phyloP scores from a whole-genome alignment of 2,888 invertebrate species.

The Agonopterix arenella region DNA sequence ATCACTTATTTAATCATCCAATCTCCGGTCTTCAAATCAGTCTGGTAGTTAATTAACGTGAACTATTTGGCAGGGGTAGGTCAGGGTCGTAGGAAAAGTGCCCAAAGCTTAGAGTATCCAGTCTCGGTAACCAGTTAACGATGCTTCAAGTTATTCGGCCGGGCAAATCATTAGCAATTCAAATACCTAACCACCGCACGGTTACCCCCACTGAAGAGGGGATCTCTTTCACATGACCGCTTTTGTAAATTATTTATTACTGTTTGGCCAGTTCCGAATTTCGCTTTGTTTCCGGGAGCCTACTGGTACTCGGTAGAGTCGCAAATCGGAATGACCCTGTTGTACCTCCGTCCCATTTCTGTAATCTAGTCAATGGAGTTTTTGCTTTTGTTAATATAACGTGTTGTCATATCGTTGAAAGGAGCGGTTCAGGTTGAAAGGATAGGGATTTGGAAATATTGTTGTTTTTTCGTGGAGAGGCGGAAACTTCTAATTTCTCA shows the following conservation, averaged over 20 bases:
- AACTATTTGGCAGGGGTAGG: too few species aligned
- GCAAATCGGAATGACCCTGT: constrained; percentile 40
- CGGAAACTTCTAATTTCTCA: too few species aligned
- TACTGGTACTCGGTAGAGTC: constrained; percentile 21
- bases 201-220: constrained; percentile 44
- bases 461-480: too few species aligned
- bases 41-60: too few species aligned
- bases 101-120: constrained; percentile 12
- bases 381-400: not conserved
- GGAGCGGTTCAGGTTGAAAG: not conserved
- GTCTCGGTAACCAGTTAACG: constrained; percentile 48
- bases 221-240: constrained; percentile 65
- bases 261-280: constrained; percentile 58
- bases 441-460: not conserved
- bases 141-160: constrained; percentile 53
- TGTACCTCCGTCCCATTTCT: constrained; percentile 23
- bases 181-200: constrained; percentile 63
- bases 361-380: constrained; percentile 1
- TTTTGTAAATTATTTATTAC: constrained; percentile 70
- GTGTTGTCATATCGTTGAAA: not conserved
- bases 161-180: constrained; percentile 67
- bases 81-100: too few species aligned
- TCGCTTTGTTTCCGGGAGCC: constrained; percentile 50
- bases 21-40: too few species aligned
- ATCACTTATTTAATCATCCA: too few species aligned